Percentiles rank a stretch among this genome's conserved stretches.
Conservation (phyloP, 2,888 invertebrate genomes). For the Stenchaetothrips biformis region DNA sequence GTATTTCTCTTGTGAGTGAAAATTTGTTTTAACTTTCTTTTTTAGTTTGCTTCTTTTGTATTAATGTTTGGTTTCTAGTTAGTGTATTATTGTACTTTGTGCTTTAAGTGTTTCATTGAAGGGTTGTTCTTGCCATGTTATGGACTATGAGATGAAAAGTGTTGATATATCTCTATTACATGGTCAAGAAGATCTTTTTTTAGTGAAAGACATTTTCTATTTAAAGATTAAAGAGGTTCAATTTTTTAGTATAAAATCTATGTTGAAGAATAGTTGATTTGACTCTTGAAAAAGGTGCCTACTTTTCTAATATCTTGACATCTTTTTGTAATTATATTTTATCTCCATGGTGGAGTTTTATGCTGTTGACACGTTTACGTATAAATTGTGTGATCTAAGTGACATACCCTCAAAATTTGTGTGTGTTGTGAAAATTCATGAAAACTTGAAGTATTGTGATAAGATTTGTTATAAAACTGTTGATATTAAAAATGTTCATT, state of each 20-base stretch:
- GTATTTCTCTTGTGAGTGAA: too few species aligned
- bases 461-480: background rate
- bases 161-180: background rate
- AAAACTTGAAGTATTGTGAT: background rate
- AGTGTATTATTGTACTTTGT: background rate
- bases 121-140: background rate
- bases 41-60: too few species aligned
- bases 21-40: background rate
- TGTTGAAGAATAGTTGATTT: background rate
- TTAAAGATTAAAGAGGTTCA: background rate
- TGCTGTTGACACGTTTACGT: background rate
- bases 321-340: background rate
- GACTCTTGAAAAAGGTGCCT: background rate
- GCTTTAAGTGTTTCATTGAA: background rate
- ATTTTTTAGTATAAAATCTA: background rate
- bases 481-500: conserved; percentile 5
- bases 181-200: background rate
- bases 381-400: background rate
- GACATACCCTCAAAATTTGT: background rate
- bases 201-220: background rate
- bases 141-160: background rate
- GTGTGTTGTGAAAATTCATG: background rate
- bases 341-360: background rate
- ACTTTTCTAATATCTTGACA: background rate
- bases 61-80: too few species aligned